Conservation (phyloP, 2,797 vertebrate species). For the Sciurus vulgaris region DNA sequence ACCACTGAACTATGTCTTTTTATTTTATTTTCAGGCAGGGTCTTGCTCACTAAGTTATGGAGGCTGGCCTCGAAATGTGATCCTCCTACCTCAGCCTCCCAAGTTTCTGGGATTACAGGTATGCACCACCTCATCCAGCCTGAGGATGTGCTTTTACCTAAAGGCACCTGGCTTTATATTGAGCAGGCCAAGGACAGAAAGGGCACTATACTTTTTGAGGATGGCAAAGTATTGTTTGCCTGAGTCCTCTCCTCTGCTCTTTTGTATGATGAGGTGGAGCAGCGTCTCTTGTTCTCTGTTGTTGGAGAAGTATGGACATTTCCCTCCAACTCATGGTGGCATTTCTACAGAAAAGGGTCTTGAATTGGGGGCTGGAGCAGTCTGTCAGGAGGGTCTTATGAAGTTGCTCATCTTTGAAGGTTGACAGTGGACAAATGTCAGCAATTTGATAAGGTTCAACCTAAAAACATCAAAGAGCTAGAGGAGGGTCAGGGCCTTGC, state of each 20-base stretch:
- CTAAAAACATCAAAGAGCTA: slow-evolving; percentile 14
- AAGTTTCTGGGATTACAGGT: no score
- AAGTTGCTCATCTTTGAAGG: background rate
- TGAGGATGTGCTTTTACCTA: background rate
- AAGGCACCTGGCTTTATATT: background rate
- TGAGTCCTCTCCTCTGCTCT: background rate
- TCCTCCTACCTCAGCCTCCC: no score
- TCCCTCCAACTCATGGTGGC: no score
- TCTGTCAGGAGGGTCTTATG: background rate
- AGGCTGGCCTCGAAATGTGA: no score
- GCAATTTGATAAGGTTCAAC: background rate
- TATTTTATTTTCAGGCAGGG: no score
- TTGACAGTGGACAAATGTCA: background rate
- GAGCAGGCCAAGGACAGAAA: background rate
- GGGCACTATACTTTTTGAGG: background rate
- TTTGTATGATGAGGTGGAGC: no score
- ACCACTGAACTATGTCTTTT: no score
- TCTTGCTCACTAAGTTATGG: no score
- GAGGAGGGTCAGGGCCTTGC: background rate
- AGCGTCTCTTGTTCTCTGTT: background rate
- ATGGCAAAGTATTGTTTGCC: background rate
- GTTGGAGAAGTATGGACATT: background rate
- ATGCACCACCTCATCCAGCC: no score
- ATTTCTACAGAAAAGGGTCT: background rate
- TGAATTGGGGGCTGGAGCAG: background rate